These are phyloP conservation scores for Anthopleura sola DNA, from an alignment of 64 coral and sea anemone genomes.

Conservation along the genomic window DNA sequence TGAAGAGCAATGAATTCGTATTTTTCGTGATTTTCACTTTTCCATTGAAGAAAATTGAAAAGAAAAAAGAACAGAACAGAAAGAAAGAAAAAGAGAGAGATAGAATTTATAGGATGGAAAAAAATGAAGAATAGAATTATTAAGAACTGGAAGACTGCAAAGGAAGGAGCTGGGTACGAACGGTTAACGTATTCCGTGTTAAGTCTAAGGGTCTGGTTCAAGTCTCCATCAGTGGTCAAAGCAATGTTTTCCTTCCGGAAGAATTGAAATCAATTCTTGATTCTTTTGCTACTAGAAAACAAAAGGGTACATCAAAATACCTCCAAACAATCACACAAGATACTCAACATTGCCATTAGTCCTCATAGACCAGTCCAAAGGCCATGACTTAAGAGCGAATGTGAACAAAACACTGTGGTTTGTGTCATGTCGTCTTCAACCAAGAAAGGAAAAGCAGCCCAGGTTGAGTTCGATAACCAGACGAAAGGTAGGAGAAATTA, in stretches of 20 bases:
- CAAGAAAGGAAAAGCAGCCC: constrained; percentile 50
- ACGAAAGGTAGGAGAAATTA: constrained; percentile 32
- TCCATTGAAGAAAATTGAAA: not conserved
- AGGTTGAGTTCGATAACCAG: constrained; percentile 57
- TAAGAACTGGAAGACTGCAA: not conserved
- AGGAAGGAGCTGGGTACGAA: not conserved
- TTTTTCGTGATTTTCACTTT: too few species aligned
- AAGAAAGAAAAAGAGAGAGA: too few species aligned
- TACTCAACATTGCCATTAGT: not conserved
- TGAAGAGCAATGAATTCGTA: too few species aligned
- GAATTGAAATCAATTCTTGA: constrained; percentile 13
- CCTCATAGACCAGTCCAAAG: not conserved
- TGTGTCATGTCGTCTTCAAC: not conserved
- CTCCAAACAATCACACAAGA: not conserved
- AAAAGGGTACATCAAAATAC: not conserved
- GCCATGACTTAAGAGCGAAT: not conserved
- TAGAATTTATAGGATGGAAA: too few species aligned
- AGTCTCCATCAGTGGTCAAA: not conserved
- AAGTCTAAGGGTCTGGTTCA: not conserved
- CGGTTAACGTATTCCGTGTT: not conserved
- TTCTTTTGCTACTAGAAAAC: constrained; percentile 5
- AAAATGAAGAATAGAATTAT: too few species aligned
- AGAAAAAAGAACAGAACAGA: not conserved
- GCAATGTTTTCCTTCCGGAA: constrained; percentile 35
- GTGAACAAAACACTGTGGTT: not conserved